These are phyloP conservation scores for Clinocottus analis DNA, from an alignment of 2,113 vertebrate genomes.

Conservation along the genomic window DNA sequence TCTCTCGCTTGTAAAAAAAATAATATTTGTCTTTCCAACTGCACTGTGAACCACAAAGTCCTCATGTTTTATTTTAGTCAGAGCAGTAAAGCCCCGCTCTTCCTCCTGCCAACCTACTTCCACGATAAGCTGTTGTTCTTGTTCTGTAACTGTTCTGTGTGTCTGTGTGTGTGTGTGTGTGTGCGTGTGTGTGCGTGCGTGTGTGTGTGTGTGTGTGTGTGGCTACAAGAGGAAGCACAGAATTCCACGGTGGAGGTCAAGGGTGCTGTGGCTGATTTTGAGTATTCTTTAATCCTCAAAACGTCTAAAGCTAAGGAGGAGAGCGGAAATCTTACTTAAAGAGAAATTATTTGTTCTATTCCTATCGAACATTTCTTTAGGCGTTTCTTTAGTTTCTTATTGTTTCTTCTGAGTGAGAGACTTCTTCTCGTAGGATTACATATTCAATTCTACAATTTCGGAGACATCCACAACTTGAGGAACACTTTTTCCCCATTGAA, in stretches of 20 bases:
- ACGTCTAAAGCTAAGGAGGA: background rate
- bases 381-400: background rate
- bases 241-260: constrained; percentile 68
- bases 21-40: constrained; percentile 88
- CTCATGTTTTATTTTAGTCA: constrained; percentile 83
- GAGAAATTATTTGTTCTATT: background rate
- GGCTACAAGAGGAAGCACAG: constrained; percentile 40
- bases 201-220: constrained; percentile 14
- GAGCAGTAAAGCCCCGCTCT: constrained; percentile 81
- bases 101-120: constrained; percentile 65
- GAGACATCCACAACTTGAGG: background rate
- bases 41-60: constrained; percentile 85
- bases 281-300: constrained; percentile 45
- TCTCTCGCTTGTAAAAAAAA: constrained; percentile 83
- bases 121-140: constrained; percentile 65
- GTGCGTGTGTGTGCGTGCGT: constrained; percentile 17
- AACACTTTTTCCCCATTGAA: background rate
- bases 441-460: background rate
- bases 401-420: background rate
- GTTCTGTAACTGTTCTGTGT: constrained; percentile 55
- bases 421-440: background rate
- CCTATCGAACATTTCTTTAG: background rate
- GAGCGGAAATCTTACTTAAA: background rate
- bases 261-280: constrained; percentile 60
- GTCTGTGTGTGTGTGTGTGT: constrained; percentile 38